These are phyloP conservation scores for Synanthedon vespiformis DNA, from an alignment of 2,888 invertebrate species.

Conservation along the genomic window DNA sequence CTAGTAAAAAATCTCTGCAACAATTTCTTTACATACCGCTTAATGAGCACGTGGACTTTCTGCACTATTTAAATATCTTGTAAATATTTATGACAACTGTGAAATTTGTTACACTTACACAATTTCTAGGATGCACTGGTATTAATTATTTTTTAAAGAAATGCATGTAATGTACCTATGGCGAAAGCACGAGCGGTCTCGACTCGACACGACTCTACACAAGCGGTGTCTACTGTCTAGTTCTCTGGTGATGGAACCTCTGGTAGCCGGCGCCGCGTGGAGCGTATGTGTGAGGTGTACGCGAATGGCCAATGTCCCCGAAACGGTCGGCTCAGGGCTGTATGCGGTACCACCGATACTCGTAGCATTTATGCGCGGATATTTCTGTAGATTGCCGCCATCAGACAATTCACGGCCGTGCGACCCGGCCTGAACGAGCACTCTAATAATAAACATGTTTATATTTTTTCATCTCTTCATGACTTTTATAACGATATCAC, in stretches of 20 bases:
- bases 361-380: slow-evolving; percentile 51
- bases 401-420: slow-evolving; percentile 64
- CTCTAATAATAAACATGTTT: slow-evolving; percentile 70
- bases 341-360: slow-evolving; percentile 18
- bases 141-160: too few species aligned
- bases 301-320: slow-evolving; percentile 11
- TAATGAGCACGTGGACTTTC: too few species aligned
- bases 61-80: too few species aligned
- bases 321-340: slow-evolving; percentile 12
- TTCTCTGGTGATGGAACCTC: slow-evolving; percentile 1
- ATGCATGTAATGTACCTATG: too few species aligned
- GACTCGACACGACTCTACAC: neutral
- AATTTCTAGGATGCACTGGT: too few species aligned
- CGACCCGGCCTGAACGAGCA: slow-evolving; percentile 63
- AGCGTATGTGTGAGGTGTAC: slow-evolving; percentile 14
- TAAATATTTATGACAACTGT: too few species aligned
- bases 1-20: too few species aligned
- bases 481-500: slow-evolving; percentile 44
- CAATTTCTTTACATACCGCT: too few species aligned
- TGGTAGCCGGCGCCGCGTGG: slow-evolving; percentile 30
- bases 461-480: slow-evolving; percentile 62
- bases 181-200: slow-evolving; percentile 3
- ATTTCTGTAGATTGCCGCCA: slow-evolving; percentile 66
- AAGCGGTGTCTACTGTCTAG: neutral
- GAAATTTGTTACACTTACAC: too few species aligned